Conservation (phyloP, 2,797 vertebrate species). For the Phoebastria nigripes region DNA sequence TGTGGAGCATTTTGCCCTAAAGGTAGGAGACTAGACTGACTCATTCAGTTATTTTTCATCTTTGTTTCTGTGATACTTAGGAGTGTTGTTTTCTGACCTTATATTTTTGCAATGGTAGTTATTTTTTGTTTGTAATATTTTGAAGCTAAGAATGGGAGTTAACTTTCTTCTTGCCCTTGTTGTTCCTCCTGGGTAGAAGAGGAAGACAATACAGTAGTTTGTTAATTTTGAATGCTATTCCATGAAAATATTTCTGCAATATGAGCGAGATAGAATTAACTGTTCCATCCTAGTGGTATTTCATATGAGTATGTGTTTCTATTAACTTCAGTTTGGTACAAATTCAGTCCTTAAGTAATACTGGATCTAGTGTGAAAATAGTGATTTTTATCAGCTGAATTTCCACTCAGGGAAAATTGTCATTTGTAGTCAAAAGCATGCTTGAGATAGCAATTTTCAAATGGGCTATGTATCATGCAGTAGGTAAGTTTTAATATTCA, state of each 20-base stretch:
- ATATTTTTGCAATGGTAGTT: neutral
- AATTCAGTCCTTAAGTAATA: neutral
- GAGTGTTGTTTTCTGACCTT: neutral
- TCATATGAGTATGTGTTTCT: neutral
- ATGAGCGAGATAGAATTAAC: neutral
- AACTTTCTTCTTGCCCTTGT: neutral
- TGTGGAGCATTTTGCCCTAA: conserved; percentile 88
- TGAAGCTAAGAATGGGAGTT: neutral
- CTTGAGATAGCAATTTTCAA: neutral
- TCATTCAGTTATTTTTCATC: neutral
- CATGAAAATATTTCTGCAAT: neutral
- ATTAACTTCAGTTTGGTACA: neutral
- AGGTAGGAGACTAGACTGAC: conserved; percentile 75
- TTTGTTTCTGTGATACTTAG: neutral
- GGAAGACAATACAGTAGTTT: neutral
- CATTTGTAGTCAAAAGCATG: neutral
- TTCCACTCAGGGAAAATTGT: neutral
- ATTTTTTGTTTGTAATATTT: neutral
- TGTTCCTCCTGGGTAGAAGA: neutral
- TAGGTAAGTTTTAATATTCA: neutral
- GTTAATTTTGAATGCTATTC: neutral
- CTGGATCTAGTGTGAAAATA: neutral
- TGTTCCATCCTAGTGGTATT: neutral
- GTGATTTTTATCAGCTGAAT: neutral
- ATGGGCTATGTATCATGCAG: neutral